phyloP scores from a whole-genome alignment of 2,888 invertebrate species.

The Noctua pronuba region DNA sequence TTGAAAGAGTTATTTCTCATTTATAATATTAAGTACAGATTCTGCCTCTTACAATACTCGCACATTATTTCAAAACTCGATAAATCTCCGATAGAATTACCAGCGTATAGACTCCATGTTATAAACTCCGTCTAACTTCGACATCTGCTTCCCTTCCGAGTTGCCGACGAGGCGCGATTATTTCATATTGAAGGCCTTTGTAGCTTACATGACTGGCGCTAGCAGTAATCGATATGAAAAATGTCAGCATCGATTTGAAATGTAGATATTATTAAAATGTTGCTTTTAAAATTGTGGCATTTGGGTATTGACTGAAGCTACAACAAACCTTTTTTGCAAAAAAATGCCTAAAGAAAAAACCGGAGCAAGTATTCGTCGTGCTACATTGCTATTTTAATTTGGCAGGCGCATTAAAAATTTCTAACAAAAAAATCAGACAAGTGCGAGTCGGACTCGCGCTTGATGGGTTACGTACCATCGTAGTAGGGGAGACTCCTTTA shows the following conservation, averaged over 20 bases:
- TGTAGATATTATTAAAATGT: not conserved
- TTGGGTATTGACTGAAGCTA: not conserved
- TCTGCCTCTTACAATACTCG: not conserved
- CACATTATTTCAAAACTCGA: constrained; percentile 2
- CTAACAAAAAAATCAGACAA: not conserved
- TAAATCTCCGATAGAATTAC: constrained; percentile 26
- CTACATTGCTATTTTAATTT: constrained; percentile 14
- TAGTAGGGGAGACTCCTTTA: no score
- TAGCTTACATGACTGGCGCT: not conserved
- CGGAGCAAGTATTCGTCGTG: not conserved
- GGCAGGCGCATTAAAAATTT: not conserved
- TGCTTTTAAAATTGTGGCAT: not conserved
- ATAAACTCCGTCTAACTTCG: constrained; percentile 47
- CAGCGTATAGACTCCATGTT: constrained; percentile 14
- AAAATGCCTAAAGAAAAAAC: not conserved
- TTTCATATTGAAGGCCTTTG: constrained; percentile 29
- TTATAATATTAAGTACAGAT: not conserved
- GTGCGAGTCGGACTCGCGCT: no score
- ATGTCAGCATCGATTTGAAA: not conserved
- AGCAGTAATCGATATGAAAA: constrained; percentile 18
- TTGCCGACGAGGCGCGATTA: constrained; percentile 21
- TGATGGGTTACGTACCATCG: no score
- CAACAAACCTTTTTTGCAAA: not conserved
- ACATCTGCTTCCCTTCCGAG: constrained; percentile 42
- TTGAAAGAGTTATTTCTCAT: not conserved